Evolutionary conservation across 2,797 vertebrate genomes (phyloP).

Genomic region (Neosilurus mollespiculum): DNA sequence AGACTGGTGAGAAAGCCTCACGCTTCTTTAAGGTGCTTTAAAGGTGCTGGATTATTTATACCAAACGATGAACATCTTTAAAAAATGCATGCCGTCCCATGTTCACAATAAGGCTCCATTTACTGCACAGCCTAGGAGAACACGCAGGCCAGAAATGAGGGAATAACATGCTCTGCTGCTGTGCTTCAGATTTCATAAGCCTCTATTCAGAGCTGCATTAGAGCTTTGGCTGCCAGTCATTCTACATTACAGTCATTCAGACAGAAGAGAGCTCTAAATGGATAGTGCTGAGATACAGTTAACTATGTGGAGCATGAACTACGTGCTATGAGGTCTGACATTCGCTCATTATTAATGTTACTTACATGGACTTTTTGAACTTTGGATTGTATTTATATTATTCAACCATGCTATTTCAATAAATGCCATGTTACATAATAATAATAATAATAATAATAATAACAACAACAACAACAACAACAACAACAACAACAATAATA

Average conservation of each 20-base stretch:
- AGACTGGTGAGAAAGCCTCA: not conserved
- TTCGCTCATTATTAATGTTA: conserved; percentile 29
- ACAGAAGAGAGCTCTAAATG: conserved; percentile 35
- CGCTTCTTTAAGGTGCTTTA: conserved; percentile 61
- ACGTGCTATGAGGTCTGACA: conserved; percentile 5
- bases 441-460: not conserved
- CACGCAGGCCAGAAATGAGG: conserved; percentile 56
- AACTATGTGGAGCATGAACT: not conserved
- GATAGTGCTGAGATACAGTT: conserved; percentile 31
- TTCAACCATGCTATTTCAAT: not conserved
- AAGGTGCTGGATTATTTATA: conserved; percentile 75
- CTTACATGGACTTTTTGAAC: conserved; percentile 22
- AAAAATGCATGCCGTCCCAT: conserved; percentile 77
- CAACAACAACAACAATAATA: too few species aligned
- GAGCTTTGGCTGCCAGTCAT: conserved; percentile 59
- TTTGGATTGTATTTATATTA: not conserved
- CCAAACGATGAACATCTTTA: conserved; percentile 60
- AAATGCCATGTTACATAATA: not conserved
- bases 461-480: too few species aligned
- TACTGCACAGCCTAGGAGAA: conserved; percentile 52
- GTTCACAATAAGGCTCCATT: conserved; percentile 76
- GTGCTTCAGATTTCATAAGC: conserved; percentile 76
- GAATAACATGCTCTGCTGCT: conserved; percentile 65
- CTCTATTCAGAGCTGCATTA: conserved; percentile 65
- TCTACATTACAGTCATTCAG: conserved; percentile 67